Evolutionary conservation across 2,797 vertebrate species (phyloP), one percentile per base, ranked within the genome.

Genomic region (Gallinago nigripennis): DNA sequence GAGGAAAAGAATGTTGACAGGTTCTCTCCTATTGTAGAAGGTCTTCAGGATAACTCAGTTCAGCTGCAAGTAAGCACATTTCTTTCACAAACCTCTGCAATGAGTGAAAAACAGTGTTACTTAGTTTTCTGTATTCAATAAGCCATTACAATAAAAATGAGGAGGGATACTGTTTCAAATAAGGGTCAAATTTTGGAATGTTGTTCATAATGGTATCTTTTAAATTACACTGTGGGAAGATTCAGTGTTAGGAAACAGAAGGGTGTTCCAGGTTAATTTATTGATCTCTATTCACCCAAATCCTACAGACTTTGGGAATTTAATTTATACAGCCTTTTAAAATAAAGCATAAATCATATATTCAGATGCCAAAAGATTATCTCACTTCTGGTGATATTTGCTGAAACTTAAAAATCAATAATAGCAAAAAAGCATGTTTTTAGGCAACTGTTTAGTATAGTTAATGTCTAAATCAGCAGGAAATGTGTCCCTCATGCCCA

Each of bases 1-100:
- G 99, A 99, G 96, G 98, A 98, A 97, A 98, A 96, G 94, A 98
- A 97, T 77, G 97, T 97, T 45, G 98, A 98, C 82, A 98, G 99
- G 96, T 99, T 99, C 97, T 98, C 98, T 96, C 98, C 98, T 85
- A 98, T 99, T 96, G 99, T 99, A 65, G 98, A 98, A 98, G 99
- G 99, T 88, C 99, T 99, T 54, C 97, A 95, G 82, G 98, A 99
- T 94, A 98, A 98, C 92, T 99, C 99, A 2, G 98, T 99, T 95
- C 99, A 99, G 89, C 97, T 99, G 92, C 99, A 99, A 97, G 99
- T 99, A 98, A 97, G 98, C 96, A 71, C 46, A 8, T 51, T 28
- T 39, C 78, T 76, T 72, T 25, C 8, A 14, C 43, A 71, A 73
- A 61, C 5, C 4, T 85, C 35, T 51, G 6, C 43, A 75, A 54